Percentiles rank a stretch among this genome's conserved stretches.
Evolutionary conservation across 2,888 invertebrate species (phyloP).

Genomic region (Drosophila multiciliata): DNA sequence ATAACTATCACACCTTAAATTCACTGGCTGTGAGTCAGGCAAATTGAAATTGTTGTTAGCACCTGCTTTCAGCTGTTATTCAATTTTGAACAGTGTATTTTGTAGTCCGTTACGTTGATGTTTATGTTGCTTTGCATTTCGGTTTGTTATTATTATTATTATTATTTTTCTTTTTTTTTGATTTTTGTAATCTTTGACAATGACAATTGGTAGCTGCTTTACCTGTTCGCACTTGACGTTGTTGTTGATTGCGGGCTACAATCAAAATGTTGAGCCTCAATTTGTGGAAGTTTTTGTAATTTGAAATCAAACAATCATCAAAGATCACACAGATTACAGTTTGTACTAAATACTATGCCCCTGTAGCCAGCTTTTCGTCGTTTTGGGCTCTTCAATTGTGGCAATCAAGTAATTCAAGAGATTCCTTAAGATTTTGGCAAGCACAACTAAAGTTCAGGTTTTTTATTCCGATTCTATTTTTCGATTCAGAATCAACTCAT

Average conservation of each 20-base stretch:
- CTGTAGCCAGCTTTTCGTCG: not conserved
- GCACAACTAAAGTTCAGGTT: not conserved
- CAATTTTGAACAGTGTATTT: not conserved
- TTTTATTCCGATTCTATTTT: not conserved
- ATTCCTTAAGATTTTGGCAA: not conserved
- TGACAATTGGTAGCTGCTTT: slow-evolving; percentile 41
- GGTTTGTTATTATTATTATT: not conserved
- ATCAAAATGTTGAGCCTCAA: slow-evolving; percentile 1
- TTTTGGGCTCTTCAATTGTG: not conserved
- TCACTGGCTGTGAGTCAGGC: not conserved
- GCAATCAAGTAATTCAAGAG: not conserved
- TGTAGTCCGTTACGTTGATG: not conserved
- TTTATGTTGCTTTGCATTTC: slow-evolving; percentile 11
- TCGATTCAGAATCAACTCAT: too few species aligned
- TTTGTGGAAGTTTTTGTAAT: slow-evolving; percentile 14
- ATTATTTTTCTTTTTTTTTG: slow-evolving; percentile 16
- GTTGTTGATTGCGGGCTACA: slow-evolving; percentile 11
- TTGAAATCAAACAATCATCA: slow-evolving; percentile 11
- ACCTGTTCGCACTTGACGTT: slow-evolving; percentile 14
- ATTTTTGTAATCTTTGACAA: slow-evolving; percentile 46
- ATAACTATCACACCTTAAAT: not conserved
- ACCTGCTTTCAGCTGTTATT: not conserved
- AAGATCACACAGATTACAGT: not conserved
- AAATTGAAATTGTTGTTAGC: not conserved
- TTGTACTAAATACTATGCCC: not conserved